Percentiles rank a stretch among this genome's conserved stretches.
phyloP scores from a whole-genome alignment of 2,113 vertebrate genomes.

The Meleagris gallopavo region DNA sequence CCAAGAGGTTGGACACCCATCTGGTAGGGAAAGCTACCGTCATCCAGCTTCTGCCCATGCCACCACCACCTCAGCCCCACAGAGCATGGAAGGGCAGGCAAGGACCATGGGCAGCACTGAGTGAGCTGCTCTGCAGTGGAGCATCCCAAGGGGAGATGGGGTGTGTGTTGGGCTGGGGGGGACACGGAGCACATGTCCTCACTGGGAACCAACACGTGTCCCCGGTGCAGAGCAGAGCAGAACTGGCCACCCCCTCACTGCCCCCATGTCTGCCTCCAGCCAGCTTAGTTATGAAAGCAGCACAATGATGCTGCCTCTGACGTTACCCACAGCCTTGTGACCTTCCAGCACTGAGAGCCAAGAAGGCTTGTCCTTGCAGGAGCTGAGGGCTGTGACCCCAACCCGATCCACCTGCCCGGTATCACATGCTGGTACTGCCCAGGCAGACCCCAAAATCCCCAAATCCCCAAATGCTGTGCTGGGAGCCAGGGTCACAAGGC shows the following conservation, averaged over 20 bases:
- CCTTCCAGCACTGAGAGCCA: neutral
- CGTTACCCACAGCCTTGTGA: neutral
- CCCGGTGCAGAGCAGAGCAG: neutral
- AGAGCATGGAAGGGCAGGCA: accelerated
- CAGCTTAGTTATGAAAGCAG: neutral
- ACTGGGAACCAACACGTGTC: neutral
- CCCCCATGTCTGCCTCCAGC: neutral
- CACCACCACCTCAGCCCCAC: neutral
- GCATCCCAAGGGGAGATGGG: accelerated
- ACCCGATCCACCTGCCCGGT: neutral
- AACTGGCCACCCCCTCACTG: neutral
- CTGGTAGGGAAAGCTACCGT: neutral
- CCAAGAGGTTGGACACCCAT: no score
- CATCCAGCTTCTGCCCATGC: neutral
- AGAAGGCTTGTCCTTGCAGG: neutral
- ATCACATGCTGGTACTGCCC: neutral
- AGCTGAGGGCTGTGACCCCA: neutral
- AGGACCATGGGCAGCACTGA: neutral
- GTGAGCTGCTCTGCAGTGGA: accelerated
- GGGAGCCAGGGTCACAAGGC: neutral
- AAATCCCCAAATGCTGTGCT: neutral
- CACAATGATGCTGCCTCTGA: neutral
- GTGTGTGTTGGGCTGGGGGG: neutral
- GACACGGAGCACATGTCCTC: neutral
- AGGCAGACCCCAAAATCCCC: accelerated